Base-by-base conservation (phyloP, 2,888 invertebrate genomes). In the Thecophora atra region DNA sequence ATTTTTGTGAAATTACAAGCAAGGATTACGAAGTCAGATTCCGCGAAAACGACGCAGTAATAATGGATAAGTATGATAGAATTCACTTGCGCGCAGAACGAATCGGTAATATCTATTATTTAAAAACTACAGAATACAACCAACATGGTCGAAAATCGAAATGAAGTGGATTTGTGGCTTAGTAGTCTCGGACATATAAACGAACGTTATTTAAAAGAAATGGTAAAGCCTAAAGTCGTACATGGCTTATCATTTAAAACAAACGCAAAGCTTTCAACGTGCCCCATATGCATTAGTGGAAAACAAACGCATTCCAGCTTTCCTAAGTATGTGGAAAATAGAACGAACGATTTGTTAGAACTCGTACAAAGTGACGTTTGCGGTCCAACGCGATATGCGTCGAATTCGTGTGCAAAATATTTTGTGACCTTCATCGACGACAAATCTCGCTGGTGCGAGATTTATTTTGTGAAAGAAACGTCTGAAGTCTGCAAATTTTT, bases 1-100 rank as follows among this genome's bases (percentile, higher is more conserved):
- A 73, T 2, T 69, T 76, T 8, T 73, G 74, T 8, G 76, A 76
- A 72, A 74, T 74, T 24, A 76, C 72, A 8, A 11, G 11, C 37
- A 37, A 37, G 37, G 37, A 11, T 11, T 37, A 37, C 2, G 37
- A 37, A 37, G 37, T 37, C 7, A 6, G 37, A 8, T 37, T 37
- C 11, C 37, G 37, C 6, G 37, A 37, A 37, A 37, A 37, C 2
- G 11, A 37, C 11, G 37, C 37, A 8, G 11, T 2, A 37, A 11
- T 37, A 37, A 37, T 37, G 7, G 37, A 37, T 37, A 37, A 37
- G 11, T 8, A 37, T 11, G 7, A 37, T 8, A 37, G 11, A 8
- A 11, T 37, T 8, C 37, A 8, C 11, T 37, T 37, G 6, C 6
- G 7, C 7, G 37, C 37, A 11, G 37, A 37, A 37, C 1, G 37